phyloP scores from a whole-genome alignment of 2,888 invertebrate species.

The Drosophila picticornis region DNA sequence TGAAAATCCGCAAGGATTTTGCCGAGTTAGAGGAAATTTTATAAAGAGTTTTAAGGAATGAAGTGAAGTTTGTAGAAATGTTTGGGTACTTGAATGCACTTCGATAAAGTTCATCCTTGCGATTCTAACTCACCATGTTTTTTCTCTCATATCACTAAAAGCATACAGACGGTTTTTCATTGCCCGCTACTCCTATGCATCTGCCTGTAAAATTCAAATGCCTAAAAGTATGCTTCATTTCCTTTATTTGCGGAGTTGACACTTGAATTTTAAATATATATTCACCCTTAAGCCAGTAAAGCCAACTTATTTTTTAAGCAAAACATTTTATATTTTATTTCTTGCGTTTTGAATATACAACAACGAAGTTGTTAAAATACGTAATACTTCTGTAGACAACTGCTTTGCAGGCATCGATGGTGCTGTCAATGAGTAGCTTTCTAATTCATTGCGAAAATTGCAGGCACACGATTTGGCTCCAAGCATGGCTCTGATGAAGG shows the following conservation, averaged over 20 bases:
- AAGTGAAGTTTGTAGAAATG: too few relatives aligned
- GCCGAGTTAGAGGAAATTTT: neutral
- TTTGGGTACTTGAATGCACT: neutral
- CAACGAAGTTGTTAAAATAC: neutral
- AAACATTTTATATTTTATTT: neutral
- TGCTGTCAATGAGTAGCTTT: conserved; percentile 29
- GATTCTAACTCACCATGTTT: too few relatives aligned
- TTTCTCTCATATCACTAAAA: neutral
- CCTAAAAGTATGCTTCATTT: neutral
- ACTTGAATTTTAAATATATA: neutral
- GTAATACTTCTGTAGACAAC: neutral
- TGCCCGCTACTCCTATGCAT: neutral
- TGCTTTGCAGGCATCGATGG: neutral
- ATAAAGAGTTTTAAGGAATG: neutral
- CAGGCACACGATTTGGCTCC: conserved; percentile 55
- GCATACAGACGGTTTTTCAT: neutral
- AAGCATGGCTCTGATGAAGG: neutral
- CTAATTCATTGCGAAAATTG: conserved; percentile 66
- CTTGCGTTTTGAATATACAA: neutral
- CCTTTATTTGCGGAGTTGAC: neutral
- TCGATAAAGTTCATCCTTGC: too few relatives aligned
- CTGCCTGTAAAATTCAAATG: neutral
- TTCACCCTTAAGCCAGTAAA: neutral
- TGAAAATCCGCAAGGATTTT: neutral
- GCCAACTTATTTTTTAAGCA: neutral